phyloP scores from a whole-genome alignment of 2,888 invertebrate genomes.

The Octodonta nipae region DNA sequence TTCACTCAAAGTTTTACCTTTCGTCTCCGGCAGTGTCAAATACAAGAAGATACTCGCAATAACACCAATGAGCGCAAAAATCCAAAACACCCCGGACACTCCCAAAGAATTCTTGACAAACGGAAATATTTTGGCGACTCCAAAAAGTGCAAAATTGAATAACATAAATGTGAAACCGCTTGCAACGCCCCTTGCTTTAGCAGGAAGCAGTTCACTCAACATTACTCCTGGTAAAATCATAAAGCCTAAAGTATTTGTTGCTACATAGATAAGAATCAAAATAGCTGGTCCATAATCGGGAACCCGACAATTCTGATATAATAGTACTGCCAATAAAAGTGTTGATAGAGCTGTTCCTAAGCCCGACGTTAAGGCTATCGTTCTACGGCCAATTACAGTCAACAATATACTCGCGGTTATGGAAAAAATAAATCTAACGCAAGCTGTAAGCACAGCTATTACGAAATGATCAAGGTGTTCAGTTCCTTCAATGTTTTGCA shows the following conservation, averaged over 20 bases:
- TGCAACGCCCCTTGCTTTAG: conserved; percentile 55
- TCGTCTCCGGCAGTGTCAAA: conserved; percentile 61
- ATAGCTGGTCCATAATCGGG: conserved; percentile 33
- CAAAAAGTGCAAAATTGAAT: conserved; percentile 55
- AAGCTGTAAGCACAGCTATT: conserved; percentile 57
- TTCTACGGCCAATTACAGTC: conserved; percentile 49
- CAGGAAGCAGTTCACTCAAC: conserved; percentile 62
- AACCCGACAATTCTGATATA: conserved; percentile 26
- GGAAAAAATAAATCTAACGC: conserved; percentile 51
- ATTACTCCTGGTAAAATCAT: conserved; percentile 63
- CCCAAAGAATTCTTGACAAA: conserved; percentile 45
- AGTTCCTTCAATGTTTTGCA: conserved; percentile 42
- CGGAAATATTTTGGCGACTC: conserved; percentile 58
- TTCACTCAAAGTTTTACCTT: conserved; percentile 53
- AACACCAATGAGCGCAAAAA: conserved; percentile 53
- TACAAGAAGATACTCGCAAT: conserved; percentile 52
- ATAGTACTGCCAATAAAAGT: conserved; percentile 27
- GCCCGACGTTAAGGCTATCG: conserved; percentile 53
- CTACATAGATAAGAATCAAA: conserved; percentile 55
- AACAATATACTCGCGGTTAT: conserved; percentile 52
- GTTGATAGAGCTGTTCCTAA: conserved; percentile 53
- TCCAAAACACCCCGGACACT: conserved; percentile 53
- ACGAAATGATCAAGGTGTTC: conserved; percentile 36
- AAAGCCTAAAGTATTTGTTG: conserved; percentile 58
- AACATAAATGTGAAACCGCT: conserved; percentile 61